phyloP scores from a whole-genome alignment of 2,888 invertebrate genomes.

The Limnephilus rhombicus region DNA sequence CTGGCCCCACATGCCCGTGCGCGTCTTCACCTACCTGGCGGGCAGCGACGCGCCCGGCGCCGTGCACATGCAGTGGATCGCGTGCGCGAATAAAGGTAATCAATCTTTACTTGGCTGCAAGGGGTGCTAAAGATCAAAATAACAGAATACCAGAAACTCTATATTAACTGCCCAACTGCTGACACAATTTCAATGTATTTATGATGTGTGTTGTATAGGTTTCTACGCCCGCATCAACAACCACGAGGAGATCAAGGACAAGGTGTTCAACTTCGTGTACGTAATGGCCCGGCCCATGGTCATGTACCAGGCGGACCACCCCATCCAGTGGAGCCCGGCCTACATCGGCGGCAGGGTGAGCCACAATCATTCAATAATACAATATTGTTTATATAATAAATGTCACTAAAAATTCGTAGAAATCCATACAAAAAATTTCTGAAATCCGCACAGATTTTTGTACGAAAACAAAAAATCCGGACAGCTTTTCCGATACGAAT shows the following conservation, averaged over 20 bases:
- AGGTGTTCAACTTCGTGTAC: slow-evolving; percentile 95
- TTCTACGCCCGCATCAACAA: slow-evolving; percentile 94
- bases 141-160: no score
- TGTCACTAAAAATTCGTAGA: background rate
- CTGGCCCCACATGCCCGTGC: slow-evolving; percentile 94
- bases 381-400: background rate
- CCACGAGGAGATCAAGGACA: slow-evolving; percentile 91
- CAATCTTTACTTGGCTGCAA: background rate
- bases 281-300: slow-evolving; percentile 98
- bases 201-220: slow-evolving; percentile 77
- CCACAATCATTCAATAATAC: background rate
- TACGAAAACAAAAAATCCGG: background rate
- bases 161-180: no score
- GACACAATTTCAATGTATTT: background rate
- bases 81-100: slow-evolving; percentile 96
- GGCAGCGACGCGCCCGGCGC: slow-evolving; percentile 94
- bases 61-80: slow-evolving; percentile 94
- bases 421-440: background rate
- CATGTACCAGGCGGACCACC: slow-evolving; percentile 93
- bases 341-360: slow-evolving; percentile 90
- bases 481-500: background rate
- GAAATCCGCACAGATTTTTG: background rate
- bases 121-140: no score
- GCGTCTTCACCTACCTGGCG: slow-evolving; percentile 97
- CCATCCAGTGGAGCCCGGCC: slow-evolving; percentile 96